Evolutionary conservation across 1,140 invertebrate genomes (phyloP).

Genomic region (Drosophila sp.): DNA sequence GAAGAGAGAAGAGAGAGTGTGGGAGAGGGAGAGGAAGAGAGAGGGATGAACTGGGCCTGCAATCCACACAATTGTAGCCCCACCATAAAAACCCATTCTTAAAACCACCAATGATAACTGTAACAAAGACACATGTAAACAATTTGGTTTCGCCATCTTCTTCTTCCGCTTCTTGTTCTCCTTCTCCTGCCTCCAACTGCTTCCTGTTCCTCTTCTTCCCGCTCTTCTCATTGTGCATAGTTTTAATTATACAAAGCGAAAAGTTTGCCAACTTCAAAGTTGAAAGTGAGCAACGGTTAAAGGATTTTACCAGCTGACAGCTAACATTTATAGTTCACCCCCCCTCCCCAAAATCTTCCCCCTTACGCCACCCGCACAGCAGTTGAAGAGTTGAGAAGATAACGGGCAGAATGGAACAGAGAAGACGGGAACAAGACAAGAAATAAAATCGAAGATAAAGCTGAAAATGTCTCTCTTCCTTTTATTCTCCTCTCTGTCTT

Average conservation of each 20-base stretch:
- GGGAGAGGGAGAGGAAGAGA: constrained; percentile 2
- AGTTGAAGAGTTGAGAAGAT: too few species aligned
- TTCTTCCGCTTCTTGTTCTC: background rate
- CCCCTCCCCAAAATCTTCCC: too few species aligned
- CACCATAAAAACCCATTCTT: constrained; percentile 5
- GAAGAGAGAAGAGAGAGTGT: background rate
- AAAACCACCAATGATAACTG: constrained; percentile 69
- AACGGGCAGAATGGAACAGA: too few species aligned
- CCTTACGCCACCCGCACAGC: too few species aligned
- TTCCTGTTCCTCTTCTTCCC: background rate
- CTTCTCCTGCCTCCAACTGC: background rate
- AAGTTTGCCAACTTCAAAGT: constrained; percentile 60
- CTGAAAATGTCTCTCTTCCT: too few species aligned
- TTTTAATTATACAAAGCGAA: constrained; percentile 81
- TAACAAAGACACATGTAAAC: constrained; percentile 81
- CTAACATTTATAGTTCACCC: background rate
- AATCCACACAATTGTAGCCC: background rate
- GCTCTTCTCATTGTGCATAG: constrained; percentile 36
- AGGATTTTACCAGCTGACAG: constrained; percentile 32
- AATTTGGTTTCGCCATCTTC: constrained; percentile 73
- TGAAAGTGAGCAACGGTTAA: constrained; percentile 48
- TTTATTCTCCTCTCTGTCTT: too few species aligned
- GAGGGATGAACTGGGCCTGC: constrained; percentile 32
- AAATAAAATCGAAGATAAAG: too few species aligned
- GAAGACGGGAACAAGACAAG: too few species aligned